Conservation (phyloP, 53 echinoderm and acorn worm species). For the Apostichopus leukothele region DNA sequence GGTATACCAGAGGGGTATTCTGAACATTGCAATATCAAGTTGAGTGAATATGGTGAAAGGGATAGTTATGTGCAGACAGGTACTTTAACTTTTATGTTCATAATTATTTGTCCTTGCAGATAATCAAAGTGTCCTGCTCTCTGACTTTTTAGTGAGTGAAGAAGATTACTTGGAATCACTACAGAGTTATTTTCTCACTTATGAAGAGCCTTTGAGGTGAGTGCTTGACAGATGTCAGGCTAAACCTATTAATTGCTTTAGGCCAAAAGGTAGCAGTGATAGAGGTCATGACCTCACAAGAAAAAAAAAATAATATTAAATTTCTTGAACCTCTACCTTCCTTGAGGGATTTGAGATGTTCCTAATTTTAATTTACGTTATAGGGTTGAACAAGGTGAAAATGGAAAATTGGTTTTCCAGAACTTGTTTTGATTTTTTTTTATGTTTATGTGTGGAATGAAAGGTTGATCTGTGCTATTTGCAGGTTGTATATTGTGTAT, state of each 20-base stretch:
- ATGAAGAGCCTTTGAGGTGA: constrained; percentile 47
- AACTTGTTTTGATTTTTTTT: background rate
- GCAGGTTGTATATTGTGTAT: too few species aligned
- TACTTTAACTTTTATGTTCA: background rate
- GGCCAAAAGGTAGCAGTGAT: background rate
- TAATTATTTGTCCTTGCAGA: constrained; percentile 20
- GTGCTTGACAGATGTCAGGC: background rate
- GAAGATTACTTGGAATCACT: constrained; percentile 62
- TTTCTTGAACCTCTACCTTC: background rate
- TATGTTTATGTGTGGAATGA: too few species aligned
- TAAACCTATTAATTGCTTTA: background rate
- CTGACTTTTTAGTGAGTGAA: constrained; percentile 57
- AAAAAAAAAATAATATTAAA: background rate
- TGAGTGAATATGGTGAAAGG: background rate
- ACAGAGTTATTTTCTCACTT: constrained; percentile 64
- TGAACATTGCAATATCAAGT: background rate
- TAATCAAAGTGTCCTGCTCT: constrained; percentile 49
- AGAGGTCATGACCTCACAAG: background rate
- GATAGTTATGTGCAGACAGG: background rate
- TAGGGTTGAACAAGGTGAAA: background rate
- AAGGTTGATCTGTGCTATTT: too few species aligned
- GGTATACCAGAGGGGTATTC: background rate
- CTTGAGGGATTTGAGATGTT: background rate
- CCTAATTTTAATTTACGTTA: background rate
- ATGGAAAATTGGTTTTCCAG: background rate